Evolutionary conservation across 2,888 invertebrate species (phyloP).

Genomic region (Himalopsyche anomala): DNA sequence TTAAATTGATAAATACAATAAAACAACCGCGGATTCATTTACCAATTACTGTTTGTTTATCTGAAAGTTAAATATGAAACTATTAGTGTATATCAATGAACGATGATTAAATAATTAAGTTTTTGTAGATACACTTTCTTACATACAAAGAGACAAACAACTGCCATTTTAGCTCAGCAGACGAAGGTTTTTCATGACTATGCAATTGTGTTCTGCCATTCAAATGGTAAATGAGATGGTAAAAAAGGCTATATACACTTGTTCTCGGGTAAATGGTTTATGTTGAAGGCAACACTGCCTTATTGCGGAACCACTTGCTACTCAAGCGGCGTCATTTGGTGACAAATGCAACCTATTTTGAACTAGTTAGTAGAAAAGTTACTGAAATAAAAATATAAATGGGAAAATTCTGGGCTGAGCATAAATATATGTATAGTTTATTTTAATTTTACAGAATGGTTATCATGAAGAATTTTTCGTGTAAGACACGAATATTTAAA

Average conservation of each 20-base stretch:
- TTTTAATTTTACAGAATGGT: no score
- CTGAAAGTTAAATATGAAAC: no score
- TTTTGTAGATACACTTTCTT: no score
- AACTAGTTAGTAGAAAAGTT: neutral
- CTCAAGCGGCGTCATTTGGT: slow-evolving; percentile 34
- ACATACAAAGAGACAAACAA: no score
- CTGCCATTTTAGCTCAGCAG: neutral
- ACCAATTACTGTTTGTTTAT: no score
- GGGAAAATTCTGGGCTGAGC: neutral
- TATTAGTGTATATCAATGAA: no score
- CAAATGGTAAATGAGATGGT: slow-evolving; percentile 43
- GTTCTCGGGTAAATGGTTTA: slow-evolving; percentile 43
- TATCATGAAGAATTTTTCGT: no score
- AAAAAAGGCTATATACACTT: slow-evolving; percentile 41
- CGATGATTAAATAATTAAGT: no score
- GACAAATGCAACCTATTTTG: slow-evolving; percentile 28
- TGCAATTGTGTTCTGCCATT: slow-evolving; percentile 42
- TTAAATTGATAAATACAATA: no score
- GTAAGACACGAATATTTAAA: no score
- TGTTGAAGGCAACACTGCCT: slow-evolving; percentile 43
- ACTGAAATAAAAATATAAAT: neutral
- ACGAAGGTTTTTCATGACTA: neutral
- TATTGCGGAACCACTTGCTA: slow-evolving; percentile 35
- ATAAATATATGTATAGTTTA: no score
- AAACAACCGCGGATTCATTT: no score